Base-by-base conservation (phyloP, 2,888 invertebrate genomes). In the Dicyrtomina minuta region DNA sequence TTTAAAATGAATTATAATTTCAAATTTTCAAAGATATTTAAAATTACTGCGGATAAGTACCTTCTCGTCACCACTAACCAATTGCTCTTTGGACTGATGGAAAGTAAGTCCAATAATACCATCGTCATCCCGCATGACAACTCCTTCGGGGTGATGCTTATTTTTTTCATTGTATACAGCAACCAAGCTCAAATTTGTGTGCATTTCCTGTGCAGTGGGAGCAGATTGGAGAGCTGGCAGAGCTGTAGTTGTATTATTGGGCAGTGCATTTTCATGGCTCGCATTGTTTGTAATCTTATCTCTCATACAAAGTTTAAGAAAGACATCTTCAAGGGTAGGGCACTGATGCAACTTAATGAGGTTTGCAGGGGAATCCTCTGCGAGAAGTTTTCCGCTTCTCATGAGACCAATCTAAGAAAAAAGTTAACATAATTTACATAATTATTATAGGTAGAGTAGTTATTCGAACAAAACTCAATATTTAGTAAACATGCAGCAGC, bases 71-170 rank as follows among this genome's bases (percentile, higher is more conserved):
- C 92, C 92, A 66, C 88, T 87, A 70, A 92, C 90, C 61, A 92
- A 86, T 78, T 91, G 87, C 83, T 93, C 93, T 85, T 93, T 93
- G 84, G 92, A 92, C 84, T 92, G 92, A 81, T 92, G 91, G 85
- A 93, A 93, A 84, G 92, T 92, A 49, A 93, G 86, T 0, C 93
- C 93, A 26, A 92, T 89, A 5, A 93, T 92, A 69, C 92, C 91
- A 68, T 73, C 72, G 15, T 76, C 74, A 26, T 74, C 74, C 4
- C 69, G 68, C 15, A 60, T 60, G 13, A 67, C 68, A 20, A 61
- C 68, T 2, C 66, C 72, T 41, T 72, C 72, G 3, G 46, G 43
- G 53, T 66, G 60, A 46, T 76, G 72, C 10, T 66, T 66, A 58
- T 73, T 75, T 27, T 73, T 75, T 26, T 77, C 77, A 66, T 77